Evolutionary conservation across 2,797 vertebrate genomes (phyloP).

Genomic region (Microchirus variegatus): DNA sequence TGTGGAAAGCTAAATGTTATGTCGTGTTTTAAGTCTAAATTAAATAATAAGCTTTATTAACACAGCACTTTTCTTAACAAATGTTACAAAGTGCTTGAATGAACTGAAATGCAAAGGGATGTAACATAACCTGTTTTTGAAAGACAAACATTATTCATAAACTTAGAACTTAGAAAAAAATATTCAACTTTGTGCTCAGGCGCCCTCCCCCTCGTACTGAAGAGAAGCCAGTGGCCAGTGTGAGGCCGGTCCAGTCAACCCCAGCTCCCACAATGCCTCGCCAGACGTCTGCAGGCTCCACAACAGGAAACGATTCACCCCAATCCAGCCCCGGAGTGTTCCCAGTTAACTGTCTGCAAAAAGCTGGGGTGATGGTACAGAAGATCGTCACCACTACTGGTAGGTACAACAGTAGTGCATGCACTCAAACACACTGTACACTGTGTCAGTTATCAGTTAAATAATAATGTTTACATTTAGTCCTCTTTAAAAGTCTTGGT

Average conservation of each 20-base stretch:
- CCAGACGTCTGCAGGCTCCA: conserved; percentile 82
- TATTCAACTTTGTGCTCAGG: conserved; percentile 70
- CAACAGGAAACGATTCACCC: conserved; percentile 42
- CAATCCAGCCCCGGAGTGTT: conserved; percentile 86
- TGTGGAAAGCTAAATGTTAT: too few relatives aligned
- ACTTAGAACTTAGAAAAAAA: conserved; percentile 4
- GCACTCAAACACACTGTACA: neutral
- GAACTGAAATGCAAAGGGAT: too few relatives aligned
- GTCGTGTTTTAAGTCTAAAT: too few relatives aligned
- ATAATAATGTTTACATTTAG: neutral
- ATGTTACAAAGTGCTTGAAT: too few relatives aligned
- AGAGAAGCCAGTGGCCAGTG: conserved; percentile 90
- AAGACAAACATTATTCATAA: neutral
- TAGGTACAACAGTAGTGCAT: conserved; percentile 49
- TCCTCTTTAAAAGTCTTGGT: neutral
- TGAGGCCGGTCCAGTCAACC: conserved; percentile 90
- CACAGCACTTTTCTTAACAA: too few relatives aligned
- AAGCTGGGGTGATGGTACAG: conserved; percentile 95
- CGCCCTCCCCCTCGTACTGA: conserved; percentile 86
- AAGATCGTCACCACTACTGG: conserved; percentile 97
- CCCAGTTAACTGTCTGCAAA: conserved; percentile 94
- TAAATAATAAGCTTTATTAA: too few relatives aligned
- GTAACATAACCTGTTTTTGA: neutral
- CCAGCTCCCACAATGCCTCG: conserved; percentile 93
- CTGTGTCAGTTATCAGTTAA: neutral